A percentile compares a stretch with the other conserved stretches of the same genome.
Evolutionary conservation across 2,797 vertebrate genomes (phyloP).

Genomic region (Pipistrellus nathusii): DNA sequence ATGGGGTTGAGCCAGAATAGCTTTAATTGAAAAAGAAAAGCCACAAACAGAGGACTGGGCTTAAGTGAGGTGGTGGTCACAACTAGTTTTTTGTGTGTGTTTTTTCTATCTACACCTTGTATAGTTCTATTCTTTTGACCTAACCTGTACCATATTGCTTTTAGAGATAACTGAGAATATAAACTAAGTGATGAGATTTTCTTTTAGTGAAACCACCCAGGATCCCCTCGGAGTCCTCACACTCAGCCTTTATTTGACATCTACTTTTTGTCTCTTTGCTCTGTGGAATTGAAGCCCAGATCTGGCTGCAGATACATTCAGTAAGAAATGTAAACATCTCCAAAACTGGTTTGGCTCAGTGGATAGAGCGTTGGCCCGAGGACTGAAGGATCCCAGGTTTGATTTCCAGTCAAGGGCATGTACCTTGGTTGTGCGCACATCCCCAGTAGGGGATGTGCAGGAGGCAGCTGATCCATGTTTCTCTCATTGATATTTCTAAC

Average conservation of each 20-base stretch:
- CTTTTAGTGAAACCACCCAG: not conserved
- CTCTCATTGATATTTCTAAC: too few species aligned
- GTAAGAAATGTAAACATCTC: not conserved
- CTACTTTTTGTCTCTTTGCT: constrained; percentile 3
- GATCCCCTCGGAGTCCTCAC: not conserved
- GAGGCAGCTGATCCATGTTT: too few species aligned
- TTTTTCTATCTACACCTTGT: too few species aligned
- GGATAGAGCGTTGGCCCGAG: too few species aligned
- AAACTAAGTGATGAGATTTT: not conserved
- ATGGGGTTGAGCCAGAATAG: not conserved
- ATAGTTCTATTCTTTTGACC: not conserved
- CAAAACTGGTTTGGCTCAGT: too few species aligned
- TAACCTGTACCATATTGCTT: not conserved
- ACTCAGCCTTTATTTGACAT: not conserved
- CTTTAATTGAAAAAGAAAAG: not conserved
- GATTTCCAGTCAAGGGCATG: too few species aligned
- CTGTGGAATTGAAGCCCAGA: not conserved
- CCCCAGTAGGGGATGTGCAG: too few species aligned
- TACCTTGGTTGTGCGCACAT: too few species aligned
- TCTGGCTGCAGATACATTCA: constrained; percentile 5
- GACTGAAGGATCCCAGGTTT: too few species aligned
- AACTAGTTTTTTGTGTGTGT: not conserved
- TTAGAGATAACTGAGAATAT: not conserved
- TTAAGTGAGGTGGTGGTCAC: not conserved
- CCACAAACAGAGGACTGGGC: not conserved